Evolutionary conservation across 2,888 invertebrate genomes (phyloP), one percentile per base, ranked within the genome.

Genomic region (Campoplex nolae): DNA sequence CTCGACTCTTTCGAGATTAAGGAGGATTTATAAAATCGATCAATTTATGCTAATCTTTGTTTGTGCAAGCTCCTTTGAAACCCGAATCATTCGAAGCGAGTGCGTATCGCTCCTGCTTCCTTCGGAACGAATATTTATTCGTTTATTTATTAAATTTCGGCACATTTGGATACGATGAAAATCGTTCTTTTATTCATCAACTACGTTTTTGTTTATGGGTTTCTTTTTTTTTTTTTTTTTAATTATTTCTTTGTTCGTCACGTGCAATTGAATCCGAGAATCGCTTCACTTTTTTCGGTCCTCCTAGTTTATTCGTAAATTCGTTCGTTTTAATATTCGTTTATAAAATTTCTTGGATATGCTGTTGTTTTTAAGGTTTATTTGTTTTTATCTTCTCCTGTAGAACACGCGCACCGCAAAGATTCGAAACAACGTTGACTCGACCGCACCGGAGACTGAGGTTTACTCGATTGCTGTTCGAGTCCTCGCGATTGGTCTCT

Each of bases 401-500:
- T 13, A 13, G 6, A 62, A 16, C 32, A 16, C 16, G 32, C 28
- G 32, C 62, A 32, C 62, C 62, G 28, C 62, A 16, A 62, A 9
- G 16, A 23, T 13, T 11, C 68, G 51, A 88, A 74, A 88, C 86
- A 88, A 85, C 89, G 84, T 85, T 88, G 86, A 88, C 91, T 91
- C 91, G 91, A 91, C 90, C 91, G 89, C 89, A 88, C 89, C 89
- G 89, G 89, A 88, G 90, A 92, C 92, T 91, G 92, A 90, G 89
- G 89, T 88, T 84, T 85, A 86, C 89, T 74, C 54, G 74, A 54
- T 74, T 38, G 74, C 71, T n/a, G 77, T 82, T 78, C 88, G 86
- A 81, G 62, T 62, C 32, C 86, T 83, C 79, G 74, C 85, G 83
- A 81, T 78, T 84, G 83, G 78, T 84, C 86, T 88, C 90, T 85